These are phyloP conservation scores for Euplagia quadripunctaria DNA, from an alignment of 2,888 invertebrate species.

Conservation along the genomic window DNA sequence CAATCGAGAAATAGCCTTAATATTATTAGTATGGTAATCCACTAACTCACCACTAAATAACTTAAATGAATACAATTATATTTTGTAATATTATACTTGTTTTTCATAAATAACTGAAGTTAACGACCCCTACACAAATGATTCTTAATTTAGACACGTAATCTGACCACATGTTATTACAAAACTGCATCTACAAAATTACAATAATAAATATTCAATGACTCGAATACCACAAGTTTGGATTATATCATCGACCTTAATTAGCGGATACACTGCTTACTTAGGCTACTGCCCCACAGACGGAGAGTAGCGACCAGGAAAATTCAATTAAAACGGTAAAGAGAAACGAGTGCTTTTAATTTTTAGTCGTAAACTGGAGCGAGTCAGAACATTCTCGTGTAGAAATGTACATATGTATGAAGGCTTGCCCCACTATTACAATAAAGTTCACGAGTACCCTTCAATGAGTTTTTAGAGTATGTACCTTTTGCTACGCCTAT, in stretches of 20 bases:
- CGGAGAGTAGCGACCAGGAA: not conserved
- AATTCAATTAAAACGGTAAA: too few species aligned
- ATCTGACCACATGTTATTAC: not conserved
- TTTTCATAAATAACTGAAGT: too few species aligned
- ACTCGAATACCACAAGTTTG: conserved; percentile 11
- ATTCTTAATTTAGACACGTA: not conserved
- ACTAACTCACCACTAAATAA: not conserved
- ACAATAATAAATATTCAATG: conserved; percentile 21
- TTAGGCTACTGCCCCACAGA: not conserved
- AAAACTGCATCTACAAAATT: conserved; percentile 14
- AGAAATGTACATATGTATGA: too few species aligned
- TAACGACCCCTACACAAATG: not conserved
- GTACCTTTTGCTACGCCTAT: not conserved
- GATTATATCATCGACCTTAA: conserved; percentile 32
- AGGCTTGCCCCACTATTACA: too few species aligned
- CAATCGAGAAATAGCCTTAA: not conserved
- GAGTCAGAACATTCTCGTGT: too few species aligned
- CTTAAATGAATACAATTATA: too few species aligned
- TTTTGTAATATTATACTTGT: too few species aligned
- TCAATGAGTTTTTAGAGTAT: too few species aligned
- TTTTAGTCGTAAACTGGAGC: too few species aligned
- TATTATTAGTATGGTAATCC: not conserved
- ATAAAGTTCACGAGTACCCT: too few species aligned
- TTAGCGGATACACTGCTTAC: conserved; percentile 15
- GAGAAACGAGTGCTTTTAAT: too few species aligned